Evolutionary conservation across 1,140 invertebrate species (phyloP), one percentile per base, ranked within the genome.

Genomic region (Hestina assimilis): DNA sequence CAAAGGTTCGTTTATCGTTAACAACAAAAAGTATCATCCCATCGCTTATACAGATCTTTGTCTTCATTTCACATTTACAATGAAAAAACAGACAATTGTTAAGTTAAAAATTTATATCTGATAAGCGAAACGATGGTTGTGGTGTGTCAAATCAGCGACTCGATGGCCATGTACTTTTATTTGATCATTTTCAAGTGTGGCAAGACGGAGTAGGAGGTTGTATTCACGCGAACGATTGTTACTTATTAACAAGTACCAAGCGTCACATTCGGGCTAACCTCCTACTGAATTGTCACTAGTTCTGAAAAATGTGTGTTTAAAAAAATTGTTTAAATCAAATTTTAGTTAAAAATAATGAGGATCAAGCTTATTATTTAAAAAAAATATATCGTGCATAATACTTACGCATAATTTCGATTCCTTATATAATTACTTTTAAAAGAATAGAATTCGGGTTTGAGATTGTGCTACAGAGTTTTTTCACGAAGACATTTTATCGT

Each of bases 71-170:
- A 31, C 50, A 24, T 56, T 56, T 17, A 14, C 9, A 52, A 43
- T 17, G 23, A 61, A 53, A 52, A 14, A 57, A 51, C 15, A 50
- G 12, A 11, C 29, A 4, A 43, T 26, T 31, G 24, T 53, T 48
- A 12, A 9, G 29, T 26, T 26, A 17, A 12, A 28, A 11, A 31
- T 38, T 31, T 33, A 43, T 28, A 64, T 77, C 79, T 79, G 82
- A 79, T 67, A 82, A 83, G 80, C 81, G 77, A 79, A 76, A 81
- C 72, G 77, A 86, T 80, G 81, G 67, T 43, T 68, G 83, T 87
- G 84, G 84, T 82, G 77, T 68, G 59, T 85, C 84, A 87, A 84
- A 87, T 82, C 84, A 86, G 75, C 84, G 84, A 72, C 84, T 72
- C 76, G 79, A 66, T 64, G 79, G 75, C 81, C 84, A 63, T 81